Conservation (phyloP, 2,888 invertebrate genomes). For the Euproctis similis region DNA sequence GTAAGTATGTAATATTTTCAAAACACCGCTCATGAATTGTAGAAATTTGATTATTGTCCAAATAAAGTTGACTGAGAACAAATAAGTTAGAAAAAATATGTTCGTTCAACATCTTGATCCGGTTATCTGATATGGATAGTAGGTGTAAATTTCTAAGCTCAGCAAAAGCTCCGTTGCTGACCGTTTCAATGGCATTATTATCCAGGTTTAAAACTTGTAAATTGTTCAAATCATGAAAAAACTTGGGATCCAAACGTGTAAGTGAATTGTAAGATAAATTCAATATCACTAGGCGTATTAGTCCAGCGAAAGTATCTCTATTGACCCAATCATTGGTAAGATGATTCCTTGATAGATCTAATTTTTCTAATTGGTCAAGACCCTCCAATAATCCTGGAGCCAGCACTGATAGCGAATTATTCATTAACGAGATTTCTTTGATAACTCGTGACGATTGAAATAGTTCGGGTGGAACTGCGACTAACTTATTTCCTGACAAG, state of each 20-base stretch:
- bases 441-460: constrained; percentile 83
- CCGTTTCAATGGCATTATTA: constrained; percentile 81
- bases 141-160: constrained; percentile 85
- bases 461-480: constrained; percentile 85
- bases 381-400: constrained; percentile 85
- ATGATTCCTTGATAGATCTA: constrained; percentile 84
- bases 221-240: constrained; percentile 84
- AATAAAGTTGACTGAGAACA: constrained; percentile 81
- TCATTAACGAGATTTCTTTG: constrained; percentile 82
- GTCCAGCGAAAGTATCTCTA: constrained; percentile 83
- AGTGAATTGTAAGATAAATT: constrained; percentile 84
- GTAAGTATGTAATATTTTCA: constrained; percentile 84
- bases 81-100: constrained; percentile 83
- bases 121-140: constrained; percentile 83
- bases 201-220: constrained; percentile 85
- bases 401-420: constrained; percentile 85
- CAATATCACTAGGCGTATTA: constrained; percentile 82
- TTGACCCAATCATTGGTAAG: constrained; percentile 85
- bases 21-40: constrained; percentile 81
- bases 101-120: constrained; percentile 79
- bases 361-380: constrained; percentile 81
- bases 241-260: constrained; percentile 80
- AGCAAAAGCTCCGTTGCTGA: constrained; percentile 83
- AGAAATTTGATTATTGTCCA: constrained; percentile 83
- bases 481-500: constrained; percentile 86